Evolutionary conservation across 2,113 vertebrate genomes (phyloP), one percentile per base, ranked within the genome.

Genomic region (Athene noctua): DNA sequence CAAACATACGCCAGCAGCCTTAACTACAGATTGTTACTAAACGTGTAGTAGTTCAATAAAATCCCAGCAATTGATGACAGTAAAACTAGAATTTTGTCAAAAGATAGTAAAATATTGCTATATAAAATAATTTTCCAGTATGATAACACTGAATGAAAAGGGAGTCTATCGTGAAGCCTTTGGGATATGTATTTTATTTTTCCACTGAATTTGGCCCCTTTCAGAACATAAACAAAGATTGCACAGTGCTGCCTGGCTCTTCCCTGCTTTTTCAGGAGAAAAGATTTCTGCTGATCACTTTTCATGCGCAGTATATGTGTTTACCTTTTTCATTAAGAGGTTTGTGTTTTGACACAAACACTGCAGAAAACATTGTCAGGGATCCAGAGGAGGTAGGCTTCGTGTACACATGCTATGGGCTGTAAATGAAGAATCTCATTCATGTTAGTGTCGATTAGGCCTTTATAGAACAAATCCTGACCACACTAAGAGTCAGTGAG

Each of bases 181-280:
- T 68, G 32, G 74, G 67, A 79, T 42, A 81, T 52, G 27, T 67
- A 44, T 92, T 92, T 91, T 89, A 93, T 89, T 84, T 96, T 88
- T 81, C 72, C 57, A 72, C 80, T 77, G 58, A 73, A 44, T 74
- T 78, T 90, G 52, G 3, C n/a, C 93, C 42, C 57, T 91, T 90
- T 96, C 75, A 86, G 84, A 79, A 72, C 59, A 55, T 27, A 86
- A 72, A 93, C 73, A 94, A 87, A 92, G 42, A n/a, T 15, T 55
- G 49, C 36, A 77, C 10, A 79, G n/a, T 51, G 34, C 66, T 88
- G 38, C 27, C 32, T 65, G 30, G 15, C 70, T 75, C 38, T 85
- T 40, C 47, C 8, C 9, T 79, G 0, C 32, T 47, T 92, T 75
- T 94, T 40, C 71, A 73, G 21, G 46, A 79, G 80, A 81, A 90